Evolutionary conservation across 2,113 vertebrate species (phyloP), one percentile per base, ranked within the genome.

Genomic region (Nansenia antarctica): DNA sequence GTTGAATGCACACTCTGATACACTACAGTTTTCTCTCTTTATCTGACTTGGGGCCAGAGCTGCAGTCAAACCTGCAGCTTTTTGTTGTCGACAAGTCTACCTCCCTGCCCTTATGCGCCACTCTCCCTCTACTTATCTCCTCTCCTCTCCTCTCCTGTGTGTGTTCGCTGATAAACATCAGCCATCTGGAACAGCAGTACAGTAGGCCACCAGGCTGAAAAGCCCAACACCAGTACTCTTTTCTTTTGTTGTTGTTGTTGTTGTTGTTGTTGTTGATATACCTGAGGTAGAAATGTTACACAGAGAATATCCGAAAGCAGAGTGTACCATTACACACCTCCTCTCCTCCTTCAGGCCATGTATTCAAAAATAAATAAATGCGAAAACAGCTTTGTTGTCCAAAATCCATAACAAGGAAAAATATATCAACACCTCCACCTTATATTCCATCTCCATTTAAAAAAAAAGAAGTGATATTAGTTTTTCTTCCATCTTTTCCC

Each of bases 381-480:
- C 37, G n/a, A n/a, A n/a, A 45, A 39, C 22, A 20, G 2, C 63
- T 69, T 67, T 74, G 80, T 69, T 79, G 45, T 45, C 32, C 37
- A 66, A 62, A 62, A 15, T 55, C 49, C 45, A 62, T 71, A 74
- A 53, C 45, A 65, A 45, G 29, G 24, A 12, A 9, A 5, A 32
- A 49, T 24, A 15, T 26, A 30, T 2, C n/a, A 15, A 27, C 27
- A 32, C 27, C 9, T 34, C 22, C 22, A 22, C 14, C 57, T 52
- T 1, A 9, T 31, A 35, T 49, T 49, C 8, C 32, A 52, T 49
- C 37, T 66, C 30, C 58, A 57, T 53, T 62, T 52, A 63, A 11
- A n/a, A n/a, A n/a, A n/a, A n/a, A n/a, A n/a, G n/a, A n/a, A 60
- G 68, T 52, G 37, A 35, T 49, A 45, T 65, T 72, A 30, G 29